A percentile compares a stretch with the other conserved stretches of the same genome.
phyloP scores from a whole-genome alignment of 2,888 invertebrate species.

The Enoplolaimus lenunculus region DNA sequence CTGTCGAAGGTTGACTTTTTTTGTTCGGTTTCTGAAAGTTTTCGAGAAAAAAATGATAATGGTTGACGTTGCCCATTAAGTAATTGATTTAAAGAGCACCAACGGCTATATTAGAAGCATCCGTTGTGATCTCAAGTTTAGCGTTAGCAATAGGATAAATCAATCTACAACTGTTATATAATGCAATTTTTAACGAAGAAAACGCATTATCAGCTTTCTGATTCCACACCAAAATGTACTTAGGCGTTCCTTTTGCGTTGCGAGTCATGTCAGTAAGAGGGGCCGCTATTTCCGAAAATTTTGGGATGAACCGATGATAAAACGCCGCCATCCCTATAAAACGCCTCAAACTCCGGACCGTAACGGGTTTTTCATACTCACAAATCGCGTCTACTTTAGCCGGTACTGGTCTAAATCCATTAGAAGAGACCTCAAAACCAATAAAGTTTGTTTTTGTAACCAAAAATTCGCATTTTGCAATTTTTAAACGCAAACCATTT shows the following conservation, averaged over 20 bases:
- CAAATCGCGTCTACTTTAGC: neutral
- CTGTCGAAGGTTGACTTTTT: conserved; percentile 5
- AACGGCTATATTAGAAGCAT: conserved; percentile 1
- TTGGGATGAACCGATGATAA: conserved; percentile 11
- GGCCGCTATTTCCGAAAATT: conserved; percentile 8
- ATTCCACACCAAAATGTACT: neutral
- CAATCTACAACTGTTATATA: neutral
- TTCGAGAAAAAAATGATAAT: neutral
- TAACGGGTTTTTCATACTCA: neutral
- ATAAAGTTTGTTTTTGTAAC: neutral
- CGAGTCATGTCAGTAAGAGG: conserved; percentile 6
- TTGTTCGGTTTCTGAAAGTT: neutral
- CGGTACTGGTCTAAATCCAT: neutral
- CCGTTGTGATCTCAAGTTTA: neutral
- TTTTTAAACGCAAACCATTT: neutral
- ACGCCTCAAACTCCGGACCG: neutral
- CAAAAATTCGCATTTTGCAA: conserved; percentile 3
- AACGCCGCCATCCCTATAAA: conserved; percentile 4
- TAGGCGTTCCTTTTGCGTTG: neutral
- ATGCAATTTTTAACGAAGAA: neutral
- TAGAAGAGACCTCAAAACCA: neutral
- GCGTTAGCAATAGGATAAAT: neutral
- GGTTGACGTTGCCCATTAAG: neutral
- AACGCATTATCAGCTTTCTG: neutral
- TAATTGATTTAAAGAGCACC: neutral